phyloP scores from a whole-genome alignment of 2,888 invertebrate species.

The Dryobotodes eremita region DNA sequence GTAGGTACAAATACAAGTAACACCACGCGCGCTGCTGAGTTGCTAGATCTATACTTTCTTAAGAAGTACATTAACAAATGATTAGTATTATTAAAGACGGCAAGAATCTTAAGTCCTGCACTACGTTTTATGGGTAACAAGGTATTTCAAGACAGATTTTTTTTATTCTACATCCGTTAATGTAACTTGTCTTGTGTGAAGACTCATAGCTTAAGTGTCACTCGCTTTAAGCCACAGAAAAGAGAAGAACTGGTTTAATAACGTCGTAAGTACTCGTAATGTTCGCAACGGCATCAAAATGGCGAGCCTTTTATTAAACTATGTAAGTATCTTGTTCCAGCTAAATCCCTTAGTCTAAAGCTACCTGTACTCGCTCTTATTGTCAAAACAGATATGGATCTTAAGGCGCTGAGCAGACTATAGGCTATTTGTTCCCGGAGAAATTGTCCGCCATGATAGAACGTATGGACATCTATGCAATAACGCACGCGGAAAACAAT shows the following conservation, averaged over 20 bases:
- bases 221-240: background rate
- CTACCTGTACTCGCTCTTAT: background rate
- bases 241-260: background rate
- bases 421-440: background rate
- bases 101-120: background rate
- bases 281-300: background rate
- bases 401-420: background rate
- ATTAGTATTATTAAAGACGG: background rate
- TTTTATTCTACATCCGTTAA: background rate
- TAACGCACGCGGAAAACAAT: background rate
- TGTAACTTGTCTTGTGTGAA: background rate
- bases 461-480: background rate
- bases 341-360: background rate
- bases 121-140: background rate
- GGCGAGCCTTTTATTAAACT: background rate
- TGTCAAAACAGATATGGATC: background rate
- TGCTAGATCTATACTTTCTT: background rate
- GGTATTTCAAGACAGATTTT: background rate
- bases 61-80: background rate
- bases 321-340: background rate
- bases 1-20: background rate
- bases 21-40: background rate
- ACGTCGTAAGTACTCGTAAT: too few relatives aligned
- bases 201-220: background rate
- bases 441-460: background rate